Evolutionary conservation across 1,140 invertebrate species (phyloP), one percentile per base, ranked within the genome.

Genomic region (Rhysida immarginata): DNA sequence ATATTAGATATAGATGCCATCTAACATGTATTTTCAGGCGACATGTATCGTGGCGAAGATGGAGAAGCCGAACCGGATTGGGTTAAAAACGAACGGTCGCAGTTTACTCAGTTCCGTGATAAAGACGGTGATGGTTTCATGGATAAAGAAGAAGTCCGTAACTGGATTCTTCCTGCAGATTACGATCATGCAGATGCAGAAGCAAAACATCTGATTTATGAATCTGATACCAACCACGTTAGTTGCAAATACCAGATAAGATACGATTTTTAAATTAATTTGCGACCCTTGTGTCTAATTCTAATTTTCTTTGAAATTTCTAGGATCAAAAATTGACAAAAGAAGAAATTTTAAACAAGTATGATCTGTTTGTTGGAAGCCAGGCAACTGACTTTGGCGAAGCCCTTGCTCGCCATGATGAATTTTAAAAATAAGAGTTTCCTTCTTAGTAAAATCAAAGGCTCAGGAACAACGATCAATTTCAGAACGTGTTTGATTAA

Each of bases 301-400:
- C n/a, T n/a, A n/a, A n/a, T n/a, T n/a, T n/a, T n/a, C n/a, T n/a
- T n/a, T n/a, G n/a, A n/a, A n/a, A 8, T 51, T 56, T 59, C 18
- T 61, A 76, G 2, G 94, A 99, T 73, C 82, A 88, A 59, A 82
- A 85, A 66, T 74, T 99, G 3, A 88, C 84, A 2, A 92, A 90
- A 69, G 80, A 84, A 3, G 96, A 99, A 75, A 85, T 99, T 52
- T 68, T 99, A 0, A 81, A 84, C 35, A 96, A 97, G 68, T 97
- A 97, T 69, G 95, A 99, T 70, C 73, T 96, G 1, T 99, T 99
- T 71, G 95, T 98, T 0, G 94, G 95, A 26, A 97, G 93, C 16
- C 94, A 99, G 69, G 96, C 93, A 0, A 98, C 95, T 0, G 95
- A 98, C 72, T 99, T 97, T 71, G 96, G 96, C 1, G 92, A 97